phyloP scores from a whole-genome alignment of 2,888 invertebrate genomes.

The Archips crataeganus region DNA sequence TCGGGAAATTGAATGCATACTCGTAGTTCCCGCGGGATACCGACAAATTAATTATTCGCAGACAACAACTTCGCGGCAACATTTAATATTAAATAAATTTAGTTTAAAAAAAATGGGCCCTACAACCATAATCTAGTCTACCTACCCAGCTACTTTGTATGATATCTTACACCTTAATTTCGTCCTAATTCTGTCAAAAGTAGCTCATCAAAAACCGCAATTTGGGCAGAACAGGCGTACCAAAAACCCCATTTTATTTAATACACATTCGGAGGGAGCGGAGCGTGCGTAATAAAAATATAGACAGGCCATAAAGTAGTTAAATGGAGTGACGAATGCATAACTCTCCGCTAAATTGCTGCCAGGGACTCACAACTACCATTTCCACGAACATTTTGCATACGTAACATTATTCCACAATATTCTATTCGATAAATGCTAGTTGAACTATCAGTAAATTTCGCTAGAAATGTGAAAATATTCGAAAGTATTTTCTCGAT shows the following conservation, averaged over 20 bases:
- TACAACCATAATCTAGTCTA: too few species aligned
- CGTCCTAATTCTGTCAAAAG: conserved; percentile 16
- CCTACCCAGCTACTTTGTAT: too few species aligned
- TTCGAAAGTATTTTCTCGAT: not conserved
- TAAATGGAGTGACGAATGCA: conserved; percentile 41
- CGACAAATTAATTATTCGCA: too few species aligned
- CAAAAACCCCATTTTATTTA: conserved; percentile 31
- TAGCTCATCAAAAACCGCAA: conserved; percentile 7
- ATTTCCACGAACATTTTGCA: conserved; percentile 16
- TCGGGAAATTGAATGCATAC: too few species aligned
- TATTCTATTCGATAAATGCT: conserved; percentile 1
- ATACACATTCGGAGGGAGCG: conserved; percentile 29
- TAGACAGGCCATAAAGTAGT: conserved; percentile 41
- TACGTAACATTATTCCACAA: not conserved
- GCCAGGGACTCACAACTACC: not conserved
- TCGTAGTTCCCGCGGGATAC: too few species aligned
- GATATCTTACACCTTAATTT: too few species aligned
- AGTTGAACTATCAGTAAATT: conserved; percentile 2
- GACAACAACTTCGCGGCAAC: too few species aligned
- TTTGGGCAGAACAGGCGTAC: conserved; percentile 15
- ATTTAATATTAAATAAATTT: too few species aligned
- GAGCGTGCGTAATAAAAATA: conserved; percentile 36
- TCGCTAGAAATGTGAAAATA: not conserved
- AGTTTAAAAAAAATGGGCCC: too few species aligned
- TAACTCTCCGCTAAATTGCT: conserved; percentile 24